Percentiles rank a stretch among this genome's conserved stretches.
Evolutionary conservation across 2,888 invertebrate species (phyloP).

Genomic region (Scaptodrosophila latifasciaeformis): DNA sequence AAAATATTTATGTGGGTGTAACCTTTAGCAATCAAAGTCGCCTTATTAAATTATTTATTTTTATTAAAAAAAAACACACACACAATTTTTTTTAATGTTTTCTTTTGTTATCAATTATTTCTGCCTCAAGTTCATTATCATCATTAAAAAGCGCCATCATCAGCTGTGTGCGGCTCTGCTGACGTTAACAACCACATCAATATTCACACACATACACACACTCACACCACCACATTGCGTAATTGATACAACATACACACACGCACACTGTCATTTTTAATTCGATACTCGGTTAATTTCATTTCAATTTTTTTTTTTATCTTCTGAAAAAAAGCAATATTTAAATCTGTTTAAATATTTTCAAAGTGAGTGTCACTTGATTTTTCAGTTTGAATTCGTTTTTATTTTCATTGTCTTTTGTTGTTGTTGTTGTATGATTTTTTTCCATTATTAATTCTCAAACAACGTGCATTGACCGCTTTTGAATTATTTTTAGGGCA

Average conservation of each 20-base stretch:
- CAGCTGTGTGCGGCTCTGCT: constrained; percentile 7
- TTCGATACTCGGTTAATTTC: constrained; percentile 4
- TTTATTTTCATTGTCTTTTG: too few species aligned
- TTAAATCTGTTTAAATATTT: constrained; percentile 27
- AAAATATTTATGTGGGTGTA: constrained; percentile 1
- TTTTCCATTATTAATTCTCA: neutral
- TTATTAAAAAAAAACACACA: too few species aligned
- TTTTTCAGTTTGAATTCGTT: constrained; percentile 21
- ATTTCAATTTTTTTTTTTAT: neutral
- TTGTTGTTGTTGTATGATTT: constrained; percentile 4
- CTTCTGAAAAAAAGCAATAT: neutral
- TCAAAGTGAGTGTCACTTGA: constrained; percentile 47
- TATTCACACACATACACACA: neutral
- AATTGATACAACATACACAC: constrained; percentile 22
- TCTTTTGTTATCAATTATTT: constrained; percentile 54
- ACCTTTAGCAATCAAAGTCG: too few species aligned
- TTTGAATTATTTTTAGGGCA: too few species aligned
- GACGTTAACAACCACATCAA: neutral
- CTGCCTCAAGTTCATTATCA: constrained; percentile 64
- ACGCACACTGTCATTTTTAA: constrained; percentile 19
- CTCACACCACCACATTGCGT: constrained; percentile 32
- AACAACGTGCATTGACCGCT: constrained; percentile 6
- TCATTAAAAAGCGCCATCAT: constrained; percentile 38
- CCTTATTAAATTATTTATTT: too few species aligned
- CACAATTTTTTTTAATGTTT: constrained; percentile 47